A percentile compares a stretch with the other conserved stretches of the same genome.
These are phyloP conservation scores for Odontesthes bonariensis DNA, from an alignment of 2,113 vertebrate genomes.

Conservation along the genomic window DNA sequence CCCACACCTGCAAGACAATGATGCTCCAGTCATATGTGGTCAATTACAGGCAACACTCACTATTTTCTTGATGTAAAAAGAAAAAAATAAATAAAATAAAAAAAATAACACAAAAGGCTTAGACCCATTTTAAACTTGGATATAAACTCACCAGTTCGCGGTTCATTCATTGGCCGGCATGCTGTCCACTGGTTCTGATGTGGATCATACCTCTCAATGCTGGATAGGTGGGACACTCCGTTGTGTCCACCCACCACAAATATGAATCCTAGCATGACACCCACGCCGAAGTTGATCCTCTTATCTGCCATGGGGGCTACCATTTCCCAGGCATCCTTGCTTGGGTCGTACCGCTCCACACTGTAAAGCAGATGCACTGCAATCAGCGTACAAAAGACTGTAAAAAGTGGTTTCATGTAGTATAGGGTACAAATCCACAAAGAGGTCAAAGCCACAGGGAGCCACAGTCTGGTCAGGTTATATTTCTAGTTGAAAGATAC, in stretches of 20 bases:
- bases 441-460: no score
- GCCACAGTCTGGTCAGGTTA: no score
- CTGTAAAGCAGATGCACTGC: conserved; percentile 71
- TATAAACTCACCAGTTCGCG: conserved; percentile 90
- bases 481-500: no score
- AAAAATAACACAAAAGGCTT: no score
- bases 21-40: neutral
- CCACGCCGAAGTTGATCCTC: conserved; percentile 97
- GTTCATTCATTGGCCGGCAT: conserved; percentile 96
- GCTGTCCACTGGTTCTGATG: conserved; percentile 99
- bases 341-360: conserved; percentile 95
- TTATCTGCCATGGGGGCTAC: conserved; percentile 98
- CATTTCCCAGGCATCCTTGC: conserved; percentile 96
- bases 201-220: conserved; percentile 97
- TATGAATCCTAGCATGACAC: conserved; percentile 97
- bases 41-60: neutral
- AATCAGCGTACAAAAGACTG: conserved; percentile 6
- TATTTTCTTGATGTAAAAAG: neutral
- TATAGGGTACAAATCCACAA: no score
- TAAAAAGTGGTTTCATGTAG: neutral
- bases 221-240: conserved; percentile 95
- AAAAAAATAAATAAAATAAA: neutral
- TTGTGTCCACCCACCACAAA: conserved; percentile 99
- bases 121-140: neutral
- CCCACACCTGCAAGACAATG: conserved; percentile 87